Base-by-base conservation (phyloP, 2,797 vertebrate genomes). In the Carcharodon carcharias region DNA sequence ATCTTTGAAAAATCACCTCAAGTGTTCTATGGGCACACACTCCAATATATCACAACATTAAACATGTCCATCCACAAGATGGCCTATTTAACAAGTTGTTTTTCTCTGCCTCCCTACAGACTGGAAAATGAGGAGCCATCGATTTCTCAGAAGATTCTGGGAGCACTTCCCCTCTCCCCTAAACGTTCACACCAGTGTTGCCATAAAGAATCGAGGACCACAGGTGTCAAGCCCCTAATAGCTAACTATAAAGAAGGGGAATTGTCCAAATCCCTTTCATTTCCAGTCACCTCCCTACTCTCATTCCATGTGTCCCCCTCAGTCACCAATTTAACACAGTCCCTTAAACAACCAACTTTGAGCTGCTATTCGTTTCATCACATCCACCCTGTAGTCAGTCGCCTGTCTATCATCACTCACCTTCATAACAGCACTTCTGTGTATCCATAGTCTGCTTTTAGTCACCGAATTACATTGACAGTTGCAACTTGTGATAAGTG, bases 111-210 rank as follows among this genome's bases (percentile, higher is more conserved):
- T 63, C n/a, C 26, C 14, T 56, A n/a, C 94, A 95, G 94, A 95
- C 94, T 56, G 94, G 45, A 95, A 95, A 95, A 77, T 95, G 94
- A 95, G 54, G 26, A 95, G 94, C 12, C 7, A 58, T 54, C 45
- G 11, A 45, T 54, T 56, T 73, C 4, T 73, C 50, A 77, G 94
- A 73, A 95, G 67, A 58, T 95, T 77, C 50, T 77, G 67, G 94
- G 94, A 58, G 50, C 50, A 56, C 69, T 77, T 35, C 23, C 94
- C 67, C 71, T 56, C 54, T 95, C 40, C 94, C 69, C 69, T n/a
- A 16, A 77, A 95, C 94, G 18, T 54, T 58, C 94, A 95, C 94
- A 95, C 94, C 69, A 95, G 94, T 77, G 54, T 73, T 73, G 69
- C 69, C 50, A 23, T 54, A 95, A 58, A 56, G 69, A 95, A 77